Base-by-base conservation (phyloP, 1,140 invertebrate genomes). In the Micrasema minimum region DNA sequence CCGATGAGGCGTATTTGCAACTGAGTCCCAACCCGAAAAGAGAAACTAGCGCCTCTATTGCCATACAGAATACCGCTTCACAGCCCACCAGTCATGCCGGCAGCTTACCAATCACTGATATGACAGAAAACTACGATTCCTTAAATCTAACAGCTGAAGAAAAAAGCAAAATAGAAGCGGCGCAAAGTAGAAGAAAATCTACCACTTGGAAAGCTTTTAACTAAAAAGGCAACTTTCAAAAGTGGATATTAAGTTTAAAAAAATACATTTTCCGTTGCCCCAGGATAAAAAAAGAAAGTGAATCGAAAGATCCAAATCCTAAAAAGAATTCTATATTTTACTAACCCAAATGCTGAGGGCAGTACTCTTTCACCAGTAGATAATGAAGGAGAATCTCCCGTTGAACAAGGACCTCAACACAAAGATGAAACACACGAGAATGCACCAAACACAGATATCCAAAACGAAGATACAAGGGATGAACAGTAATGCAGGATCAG, bases 171-270 rank as follows among this genome's bases (percentile, higher is more conserved):
- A 70, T 71, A 11, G 67, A 78, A 71, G 74, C 79, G 6, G 76
- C 77, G 11, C 75, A 76, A 43, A 80, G 78, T 53, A 78, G 85
- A 71, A 82, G 88, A 41, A 88, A 88, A 77, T 89, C 88, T 53
- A 85, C 86, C 10, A 86, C 88, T 41, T 90, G 90, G 89, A 91
- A 89, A 80, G 87, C 86, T 65, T 91, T 93, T 80, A 92, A 89
- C 78, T 94, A 45, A 93, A 93, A 81, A 88, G 92, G 78, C 92
- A 92, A 80, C 85, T 93, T 72, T 92, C 90, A 69, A 92, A 89
- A 81, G 91, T 92, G 66, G 92, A 94, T 81, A 85, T 92, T 76
- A 93, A 92, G 80, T 85, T 93, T 72, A 91, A 92, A 91, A 92
- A 78, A 90, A 88, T 75, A 88, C 85, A 69, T 88, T 86, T 80